phyloP scores from a whole-genome alignment of 2,113 vertebrate genomes.

The Pycnonotus jocosus region DNA sequence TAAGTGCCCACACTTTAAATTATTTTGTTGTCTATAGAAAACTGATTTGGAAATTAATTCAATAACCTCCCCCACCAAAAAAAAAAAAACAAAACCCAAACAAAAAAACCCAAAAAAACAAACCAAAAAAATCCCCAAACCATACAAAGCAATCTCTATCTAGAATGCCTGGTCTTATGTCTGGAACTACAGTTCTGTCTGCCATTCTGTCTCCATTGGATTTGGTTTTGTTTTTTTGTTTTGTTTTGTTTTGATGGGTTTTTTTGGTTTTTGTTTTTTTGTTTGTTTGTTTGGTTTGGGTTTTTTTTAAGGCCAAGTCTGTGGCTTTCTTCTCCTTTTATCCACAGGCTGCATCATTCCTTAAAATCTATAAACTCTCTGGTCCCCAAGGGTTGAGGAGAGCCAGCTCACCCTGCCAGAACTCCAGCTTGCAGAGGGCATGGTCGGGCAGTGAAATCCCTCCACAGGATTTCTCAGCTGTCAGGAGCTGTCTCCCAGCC shows the following conservation, averaged over 20 bases:
- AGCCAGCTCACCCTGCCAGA: not conserved
- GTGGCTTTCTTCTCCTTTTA: not conserved
- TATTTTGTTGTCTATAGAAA: not conserved
- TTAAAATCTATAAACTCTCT: not conserved
- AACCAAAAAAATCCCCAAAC: too few relatives aligned
- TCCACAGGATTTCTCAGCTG: not conserved
- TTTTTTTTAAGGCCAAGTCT: not conserved
- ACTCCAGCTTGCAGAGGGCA: not conserved
- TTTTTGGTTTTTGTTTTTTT: too few relatives aligned
- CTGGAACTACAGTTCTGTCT: not conserved
- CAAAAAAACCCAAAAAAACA: too few relatives aligned
- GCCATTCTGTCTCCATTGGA: not conserved
- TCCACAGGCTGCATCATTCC: not conserved
- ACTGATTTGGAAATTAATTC: not conserved
- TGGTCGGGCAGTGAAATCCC: not conserved
- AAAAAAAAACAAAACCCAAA: too few relatives aligned
- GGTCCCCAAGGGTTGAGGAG: not conserved
- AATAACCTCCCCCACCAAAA: accelerated
- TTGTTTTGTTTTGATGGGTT: too few relatives aligned
- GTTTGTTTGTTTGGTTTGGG: too few relatives aligned
- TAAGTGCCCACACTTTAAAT: not conserved
- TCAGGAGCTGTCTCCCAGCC: not conserved
- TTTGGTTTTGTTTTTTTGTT: too few relatives aligned
- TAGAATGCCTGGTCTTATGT: not conserved
- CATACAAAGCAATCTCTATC: not conserved